phyloP scores from a whole-genome alignment of 2,797 vertebrate species.

The Falco naumanni region DNA sequence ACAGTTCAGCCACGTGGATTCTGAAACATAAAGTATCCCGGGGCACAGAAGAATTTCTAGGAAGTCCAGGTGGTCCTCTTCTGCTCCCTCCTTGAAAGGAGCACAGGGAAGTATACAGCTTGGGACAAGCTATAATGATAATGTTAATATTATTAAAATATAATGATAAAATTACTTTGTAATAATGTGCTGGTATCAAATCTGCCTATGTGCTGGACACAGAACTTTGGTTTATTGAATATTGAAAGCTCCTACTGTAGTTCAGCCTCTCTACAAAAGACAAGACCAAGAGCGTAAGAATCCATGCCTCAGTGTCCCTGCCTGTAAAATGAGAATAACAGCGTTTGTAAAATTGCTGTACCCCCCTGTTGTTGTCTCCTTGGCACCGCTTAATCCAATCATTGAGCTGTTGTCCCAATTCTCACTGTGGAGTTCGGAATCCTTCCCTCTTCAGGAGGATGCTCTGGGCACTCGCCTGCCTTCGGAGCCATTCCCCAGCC shows the following conservation, averaged over 20 bases:
- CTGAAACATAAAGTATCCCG: neutral
- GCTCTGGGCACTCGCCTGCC: neutral
- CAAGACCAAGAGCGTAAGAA: neutral
- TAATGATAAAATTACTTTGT: neutral
- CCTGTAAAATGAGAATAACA: neutral
- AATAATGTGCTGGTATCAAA: neutral
- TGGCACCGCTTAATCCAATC: neutral
- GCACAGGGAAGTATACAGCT: neutral
- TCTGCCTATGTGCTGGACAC: neutral
- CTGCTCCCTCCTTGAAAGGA: neutral
- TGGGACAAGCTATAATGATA: neutral
- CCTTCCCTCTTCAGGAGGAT: neutral
- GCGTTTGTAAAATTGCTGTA: neutral
- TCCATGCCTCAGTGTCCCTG: neutral
- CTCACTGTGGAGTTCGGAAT: neutral
- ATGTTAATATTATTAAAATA: neutral
- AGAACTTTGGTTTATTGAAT: neutral
- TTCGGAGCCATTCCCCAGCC: neutral
- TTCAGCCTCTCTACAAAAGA: neutral
- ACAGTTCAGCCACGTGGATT: neutral
- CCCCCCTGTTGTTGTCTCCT: neutral
- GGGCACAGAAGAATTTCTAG: neutral
- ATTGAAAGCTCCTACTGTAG: neutral
- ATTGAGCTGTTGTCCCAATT: neutral
- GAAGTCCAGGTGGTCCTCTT: neutral